Percentiles rank a stretch among this genome's conserved stretches.
Evolutionary conservation across 2,888 invertebrate genomes (phyloP).

Genomic region (Linyphia triangularis): DNA sequence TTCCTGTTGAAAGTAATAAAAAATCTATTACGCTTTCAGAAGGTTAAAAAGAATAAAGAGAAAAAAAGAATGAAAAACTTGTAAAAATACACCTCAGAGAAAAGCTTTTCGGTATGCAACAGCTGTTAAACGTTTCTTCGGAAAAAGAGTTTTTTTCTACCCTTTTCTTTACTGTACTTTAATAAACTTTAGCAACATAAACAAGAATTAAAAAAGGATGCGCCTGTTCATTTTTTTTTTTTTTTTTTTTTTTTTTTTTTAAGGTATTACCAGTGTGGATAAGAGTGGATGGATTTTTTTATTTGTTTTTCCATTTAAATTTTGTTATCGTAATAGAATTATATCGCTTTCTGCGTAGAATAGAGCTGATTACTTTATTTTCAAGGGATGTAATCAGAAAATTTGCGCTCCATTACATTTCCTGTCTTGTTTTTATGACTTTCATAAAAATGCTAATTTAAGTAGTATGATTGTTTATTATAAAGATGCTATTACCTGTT

Average conservation of each 20-base stretch:
- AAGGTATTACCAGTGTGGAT: background rate
- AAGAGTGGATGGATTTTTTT: background rate
- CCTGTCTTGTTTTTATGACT: background rate
- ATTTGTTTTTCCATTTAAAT: constrained; percentile 3
- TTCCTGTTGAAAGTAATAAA: background rate
- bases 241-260: background rate
- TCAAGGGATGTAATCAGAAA: background rate
- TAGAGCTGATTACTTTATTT: constrained; percentile 35
- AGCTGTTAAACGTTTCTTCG: constrained; percentile 55
- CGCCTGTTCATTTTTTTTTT: background rate
- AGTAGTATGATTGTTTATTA: background rate
- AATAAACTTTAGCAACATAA: constrained; percentile 41
- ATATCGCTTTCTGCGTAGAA: background rate
- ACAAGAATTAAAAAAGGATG: constrained; percentile 13
- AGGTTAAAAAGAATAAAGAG: constrained; percentile 18
- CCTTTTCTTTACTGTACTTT: constrained; percentile 31
- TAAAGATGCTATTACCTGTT: background rate
- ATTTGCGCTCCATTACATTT: background rate
- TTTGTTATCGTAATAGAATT: constrained; percentile 39
- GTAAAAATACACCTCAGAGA: constrained; percentile 44
- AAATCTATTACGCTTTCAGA: constrained; percentile 41
- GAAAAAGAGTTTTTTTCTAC: background rate
- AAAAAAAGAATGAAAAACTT: constrained; percentile 37
- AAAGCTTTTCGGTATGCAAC: constrained; percentile 60
- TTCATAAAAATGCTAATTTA: background rate